Percentiles rank a stretch among this genome's conserved stretches.
phyloP scores from a whole-genome alignment of 2,888 invertebrate genomes.

The Aphidius colemani region DNA sequence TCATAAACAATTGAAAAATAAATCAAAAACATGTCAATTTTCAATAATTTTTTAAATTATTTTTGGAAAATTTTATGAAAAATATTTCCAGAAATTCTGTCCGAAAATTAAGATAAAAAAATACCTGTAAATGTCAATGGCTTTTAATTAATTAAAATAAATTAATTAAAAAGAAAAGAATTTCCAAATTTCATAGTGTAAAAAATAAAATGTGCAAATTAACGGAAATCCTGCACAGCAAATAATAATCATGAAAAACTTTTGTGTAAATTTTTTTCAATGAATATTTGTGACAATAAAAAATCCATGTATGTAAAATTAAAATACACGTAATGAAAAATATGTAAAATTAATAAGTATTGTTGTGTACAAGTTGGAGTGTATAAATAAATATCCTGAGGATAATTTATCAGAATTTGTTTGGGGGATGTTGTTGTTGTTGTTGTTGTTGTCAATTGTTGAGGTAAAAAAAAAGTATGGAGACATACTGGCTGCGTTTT shows the following conservation, averaged over 20 bases:
- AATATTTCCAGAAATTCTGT: too few species aligned
- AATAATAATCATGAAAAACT: constrained; percentile 23
- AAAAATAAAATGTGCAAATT: constrained; percentile 12
- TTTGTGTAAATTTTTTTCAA: constrained; percentile 21
- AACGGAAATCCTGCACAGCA: constrained; percentile 27
- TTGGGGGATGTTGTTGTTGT: background rate
- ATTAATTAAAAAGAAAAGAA: too few species aligned
- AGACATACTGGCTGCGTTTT: constrained; percentile 33
- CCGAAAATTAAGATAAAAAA: too few species aligned
- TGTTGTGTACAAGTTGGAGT: too few species aligned
- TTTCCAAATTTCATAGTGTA: background rate
- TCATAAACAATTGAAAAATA: background rate
- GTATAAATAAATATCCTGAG: background rate
- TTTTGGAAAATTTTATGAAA: too few species aligned
- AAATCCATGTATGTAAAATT: background rate
- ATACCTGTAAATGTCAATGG: too few species aligned
- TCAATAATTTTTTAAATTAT: too few species aligned
- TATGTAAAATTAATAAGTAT: too few species aligned
- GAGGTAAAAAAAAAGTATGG: constrained; percentile 8
- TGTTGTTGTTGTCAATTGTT: too few species aligned
- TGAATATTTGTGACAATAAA: constrained; percentile 17
- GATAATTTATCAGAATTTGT: background rate
- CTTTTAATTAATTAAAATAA: too few species aligned
- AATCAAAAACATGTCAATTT: too few species aligned
- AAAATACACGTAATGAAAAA: too few species aligned